Evolutionary conservation across 1,140 invertebrate species (phyloP), one percentile per base, ranked within the genome.

Genomic region (Drosophila nasuta): DNA sequence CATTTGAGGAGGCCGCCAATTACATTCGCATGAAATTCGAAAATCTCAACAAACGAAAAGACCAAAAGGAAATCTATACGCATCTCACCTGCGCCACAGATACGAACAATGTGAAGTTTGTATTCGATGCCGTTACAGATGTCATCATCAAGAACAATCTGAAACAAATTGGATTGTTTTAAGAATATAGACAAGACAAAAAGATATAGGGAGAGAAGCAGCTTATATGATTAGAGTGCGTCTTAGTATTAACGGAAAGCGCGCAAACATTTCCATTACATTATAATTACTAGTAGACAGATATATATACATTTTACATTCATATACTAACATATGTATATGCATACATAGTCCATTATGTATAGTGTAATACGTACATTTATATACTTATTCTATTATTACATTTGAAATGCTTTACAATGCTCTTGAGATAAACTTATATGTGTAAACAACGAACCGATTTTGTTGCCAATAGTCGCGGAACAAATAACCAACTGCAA

Each of bases 61-160:
- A 96, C 92, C 95, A 96, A 91, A 97, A 98, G 94, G 96, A 98
- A 93, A 97, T 98, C 76, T 98, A 98, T 91, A 97, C 96, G 72
- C 97, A 98, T 92, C 96, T 98, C 88, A 98, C 97, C 13, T 98
- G 97, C 94, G 97, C 97, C 30, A 98, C 97, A 46, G 97, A 98
- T 88, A 98, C 97, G 46, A 96, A 95, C 69, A 98, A 98, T 92
- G 97, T 98, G 68, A 96, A 97, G 92, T 98, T 98, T 93, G 97
- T 98, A 17, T 98, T 98, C 91, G 97, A 98, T 93, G 96, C 96
- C 66, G 97, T 98, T 65, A 97, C 97, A 63, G 97, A 98, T 94
- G 97, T 98, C 67, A 97, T 98, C 81, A 97, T 98, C 91, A 98
- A 98, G 92, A 97, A 97, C 91, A 98, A 98, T 93, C 94, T 98